These are phyloP conservation scores for Himalopsyche japonica DNA, from an alignment of 2,888 invertebrate genomes.

Conservation along the genomic window DNA sequence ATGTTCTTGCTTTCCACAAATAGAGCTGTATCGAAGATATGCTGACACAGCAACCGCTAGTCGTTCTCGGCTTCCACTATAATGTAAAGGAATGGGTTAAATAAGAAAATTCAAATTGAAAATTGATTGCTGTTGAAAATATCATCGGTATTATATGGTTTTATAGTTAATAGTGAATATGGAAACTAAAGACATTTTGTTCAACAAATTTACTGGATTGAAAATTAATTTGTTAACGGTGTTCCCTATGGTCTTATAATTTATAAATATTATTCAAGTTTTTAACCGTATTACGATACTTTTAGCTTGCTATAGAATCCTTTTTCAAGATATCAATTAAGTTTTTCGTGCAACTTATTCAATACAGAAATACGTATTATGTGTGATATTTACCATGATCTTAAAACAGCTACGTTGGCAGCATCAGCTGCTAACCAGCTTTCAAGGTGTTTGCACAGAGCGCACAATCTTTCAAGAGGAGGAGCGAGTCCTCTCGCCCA, in stretches of 20 bases:
- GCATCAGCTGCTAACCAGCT: slow-evolving; percentile 85
- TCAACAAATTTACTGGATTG: too few relatives aligned
- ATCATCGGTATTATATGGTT: too few relatives aligned
- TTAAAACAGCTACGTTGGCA: slow-evolving; percentile 83
- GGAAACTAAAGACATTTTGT: too few relatives aligned
- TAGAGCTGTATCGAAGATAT: slow-evolving; percentile 92
- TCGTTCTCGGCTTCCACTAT: slow-evolving; percentile 81
- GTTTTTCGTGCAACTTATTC: not conserved
- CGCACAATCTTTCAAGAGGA: slow-evolving; percentile 86
- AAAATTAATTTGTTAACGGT: too few relatives aligned
- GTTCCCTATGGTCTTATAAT: too few relatives aligned
- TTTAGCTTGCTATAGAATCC: too few relatives aligned
- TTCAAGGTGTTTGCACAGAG: slow-evolving; percentile 91
- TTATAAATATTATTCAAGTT: too few relatives aligned
- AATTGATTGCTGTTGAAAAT: too few relatives aligned
- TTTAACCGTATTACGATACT: too few relatives aligned
- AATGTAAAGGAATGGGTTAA: slow-evolving; percentile 40
- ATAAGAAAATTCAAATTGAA: not conserved
- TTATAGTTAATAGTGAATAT: too few relatives aligned
- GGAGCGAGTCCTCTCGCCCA: slow-evolving; percentile 87
- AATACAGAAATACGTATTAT: not conserved
- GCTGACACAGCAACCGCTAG: slow-evolving; percentile 87
- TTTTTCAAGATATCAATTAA: too few relatives aligned
- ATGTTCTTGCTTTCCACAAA: slow-evolving; percentile 82
- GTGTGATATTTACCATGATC: slow-evolving; percentile 70